Conservation (phyloP, 2,797 vertebrate species). For the Smutsia gigantea region DNA sequence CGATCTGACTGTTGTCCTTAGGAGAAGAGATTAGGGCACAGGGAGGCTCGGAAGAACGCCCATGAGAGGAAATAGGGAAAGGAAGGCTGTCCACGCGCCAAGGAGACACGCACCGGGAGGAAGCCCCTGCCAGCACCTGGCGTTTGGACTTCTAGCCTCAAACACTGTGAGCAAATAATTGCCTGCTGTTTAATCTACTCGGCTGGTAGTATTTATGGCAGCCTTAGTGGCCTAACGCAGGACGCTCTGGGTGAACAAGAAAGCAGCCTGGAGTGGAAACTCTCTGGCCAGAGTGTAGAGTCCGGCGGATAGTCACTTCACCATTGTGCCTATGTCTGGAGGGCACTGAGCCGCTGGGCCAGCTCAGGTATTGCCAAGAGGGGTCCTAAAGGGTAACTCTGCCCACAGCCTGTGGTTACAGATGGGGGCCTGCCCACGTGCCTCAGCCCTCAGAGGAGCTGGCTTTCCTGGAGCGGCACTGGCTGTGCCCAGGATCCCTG, state of each 20-base stretch:
- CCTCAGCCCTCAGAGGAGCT: background rate
- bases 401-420: too few relatives aligned
- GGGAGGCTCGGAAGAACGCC: background rate
- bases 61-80: too few relatives aligned
- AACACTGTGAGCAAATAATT: too few relatives aligned
- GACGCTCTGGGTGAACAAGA: conserved; percentile 44
- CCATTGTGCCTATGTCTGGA: background rate
- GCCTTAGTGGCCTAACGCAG: rapidly evolving
- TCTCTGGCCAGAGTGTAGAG: background rate
- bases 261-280: conserved; percentile 43
- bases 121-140: background rate
- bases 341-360: rapidly evolving
- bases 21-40: background rate
- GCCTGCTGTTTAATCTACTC: rapidly evolving
- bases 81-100: rapidly evolving
- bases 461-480: background rate
- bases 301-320: rapidly evolving
- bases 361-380: background rate
- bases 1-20: too few relatives aligned
- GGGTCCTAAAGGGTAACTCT: background rate
- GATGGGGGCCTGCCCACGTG: too few relatives aligned
- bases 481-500: background rate
- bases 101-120: background rate
- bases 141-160: too few relatives aligned
- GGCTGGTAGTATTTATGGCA: rapidly evolving